Evolutionary conservation across 2,113 vertebrate species (phyloP).

Genomic region (Cyphomyrus plagiostoma): DNA sequence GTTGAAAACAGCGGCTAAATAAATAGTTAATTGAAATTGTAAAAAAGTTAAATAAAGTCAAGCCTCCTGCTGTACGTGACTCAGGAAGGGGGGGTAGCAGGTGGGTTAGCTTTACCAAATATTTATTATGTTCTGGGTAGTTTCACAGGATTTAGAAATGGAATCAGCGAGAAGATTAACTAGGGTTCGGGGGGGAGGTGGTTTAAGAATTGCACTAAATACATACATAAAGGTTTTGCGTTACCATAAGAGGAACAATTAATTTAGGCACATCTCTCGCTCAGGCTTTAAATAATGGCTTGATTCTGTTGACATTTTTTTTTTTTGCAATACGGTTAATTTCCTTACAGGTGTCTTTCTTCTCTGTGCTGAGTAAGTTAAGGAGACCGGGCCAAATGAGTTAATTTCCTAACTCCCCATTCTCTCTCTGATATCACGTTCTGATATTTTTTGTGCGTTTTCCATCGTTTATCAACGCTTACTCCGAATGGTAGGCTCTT

Average conservation of each 20-base stretch:
- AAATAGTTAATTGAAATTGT: background rate
- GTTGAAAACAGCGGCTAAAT: background rate
- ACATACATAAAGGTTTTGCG: background rate
- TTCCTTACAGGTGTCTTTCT: background rate
- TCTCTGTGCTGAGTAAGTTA: background rate
- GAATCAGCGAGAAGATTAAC: background rate
- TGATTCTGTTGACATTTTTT: background rate
- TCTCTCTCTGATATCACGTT: background rate
- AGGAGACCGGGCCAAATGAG: background rate
- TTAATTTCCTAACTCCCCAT: background rate
- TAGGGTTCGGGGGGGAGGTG: background rate
- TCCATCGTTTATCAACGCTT: background rate
- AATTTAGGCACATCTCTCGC: background rate
- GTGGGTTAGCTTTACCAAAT: background rate
- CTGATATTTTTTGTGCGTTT: background rate
- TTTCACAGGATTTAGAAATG: slow-evolving; percentile 33
- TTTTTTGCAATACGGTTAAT: background rate
- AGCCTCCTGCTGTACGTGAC: background rate
- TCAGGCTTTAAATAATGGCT: background rate
- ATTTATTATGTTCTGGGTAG: slow-evolving; percentile 32
- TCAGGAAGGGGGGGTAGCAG: background rate
- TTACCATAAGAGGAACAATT: background rate
- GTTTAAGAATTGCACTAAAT: background rate
- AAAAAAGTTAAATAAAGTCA: background rate
- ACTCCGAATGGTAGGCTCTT: background rate